Percentiles rank a stretch among this genome's conserved stretches.
Conservation (phyloP, 2,113 vertebrate species). For the Menidia beryllina region DNA sequence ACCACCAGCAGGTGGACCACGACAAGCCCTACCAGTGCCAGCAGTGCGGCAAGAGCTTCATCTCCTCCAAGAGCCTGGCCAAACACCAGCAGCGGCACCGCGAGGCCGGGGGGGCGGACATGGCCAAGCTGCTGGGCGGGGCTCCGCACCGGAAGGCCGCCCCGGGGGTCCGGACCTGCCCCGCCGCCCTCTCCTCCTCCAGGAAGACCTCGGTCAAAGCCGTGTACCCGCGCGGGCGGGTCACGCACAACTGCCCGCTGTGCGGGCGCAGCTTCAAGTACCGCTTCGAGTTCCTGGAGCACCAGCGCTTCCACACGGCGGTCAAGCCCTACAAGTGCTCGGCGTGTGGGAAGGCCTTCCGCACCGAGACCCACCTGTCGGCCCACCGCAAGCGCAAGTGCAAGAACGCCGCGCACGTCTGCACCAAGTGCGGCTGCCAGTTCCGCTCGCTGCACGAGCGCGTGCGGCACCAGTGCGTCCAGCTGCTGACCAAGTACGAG, state of each 20-base stretch:
- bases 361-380: slow-evolving; percentile 73
- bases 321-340: slow-evolving; percentile 81
- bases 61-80: slow-evolving; percentile 72
- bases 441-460: slow-evolving; percentile 75
- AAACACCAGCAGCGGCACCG: slow-evolving; percentile 76
- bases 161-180: slow-evolving; percentile 34
- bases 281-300: slow-evolving; percentile 77
- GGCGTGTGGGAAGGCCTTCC: slow-evolving; percentile 78
- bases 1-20: slow-evolving; percentile 78
- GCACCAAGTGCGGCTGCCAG: slow-evolving; percentile 76
- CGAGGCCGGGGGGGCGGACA: slow-evolving; percentile 50
- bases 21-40: slow-evolving; percentile 76
- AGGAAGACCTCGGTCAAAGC: slow-evolving; percentile 61
- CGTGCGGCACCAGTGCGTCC: slow-evolving; percentile 74
- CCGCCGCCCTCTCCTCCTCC: slow-evolving; percentile 46
- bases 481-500: slow-evolving; percentile 73
- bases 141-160: slow-evolving; percentile 63
- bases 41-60: slow-evolving; percentile 76
- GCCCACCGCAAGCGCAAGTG: slow-evolving; percentile 76
- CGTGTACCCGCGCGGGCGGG: slow-evolving; percentile 58
- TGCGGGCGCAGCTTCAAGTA: slow-evolving; percentile 79
- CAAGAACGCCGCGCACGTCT: slow-evolving; percentile 74
- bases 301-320: slow-evolving; percentile 78
- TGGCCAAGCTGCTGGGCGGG: slow-evolving; percentile 42
- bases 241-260: slow-evolving; percentile 76